Percentiles rank a stretch among this genome's conserved stretches.
phyloP scores from a whole-genome alignment of 2,797 vertebrate genomes.

The Sebastes matsubarae region DNA sequence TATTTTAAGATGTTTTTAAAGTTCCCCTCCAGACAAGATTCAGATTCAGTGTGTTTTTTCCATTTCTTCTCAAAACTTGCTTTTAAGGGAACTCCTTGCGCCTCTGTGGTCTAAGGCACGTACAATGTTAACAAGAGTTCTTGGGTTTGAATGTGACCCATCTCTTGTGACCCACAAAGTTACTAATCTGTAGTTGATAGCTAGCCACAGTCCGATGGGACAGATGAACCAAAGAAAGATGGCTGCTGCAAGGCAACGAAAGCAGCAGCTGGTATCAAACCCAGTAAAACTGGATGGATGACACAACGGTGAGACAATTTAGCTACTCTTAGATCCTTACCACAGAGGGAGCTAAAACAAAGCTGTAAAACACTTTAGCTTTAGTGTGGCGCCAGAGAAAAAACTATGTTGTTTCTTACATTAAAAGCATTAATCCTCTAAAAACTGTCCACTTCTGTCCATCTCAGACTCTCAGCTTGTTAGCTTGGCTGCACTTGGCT shows the following conservation, averaged over 20 bases:
- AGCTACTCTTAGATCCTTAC: background rate
- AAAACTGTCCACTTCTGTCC: background rate
- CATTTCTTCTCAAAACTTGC: background rate
- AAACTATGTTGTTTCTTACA: background rate
- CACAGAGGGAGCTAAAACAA: background rate
- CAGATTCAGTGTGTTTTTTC: background rate
- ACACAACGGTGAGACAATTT: background rate
- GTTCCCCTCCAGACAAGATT: no score
- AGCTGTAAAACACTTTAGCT: background rate
- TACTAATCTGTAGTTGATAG: background rate
- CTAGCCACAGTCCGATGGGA: background rate
- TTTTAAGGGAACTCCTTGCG: background rate
- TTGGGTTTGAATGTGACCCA: background rate
- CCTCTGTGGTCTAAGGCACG: background rate
- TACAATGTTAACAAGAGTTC: background rate
- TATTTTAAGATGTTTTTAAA: no score
- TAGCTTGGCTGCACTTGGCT: no score
- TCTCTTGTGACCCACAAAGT: background rate
- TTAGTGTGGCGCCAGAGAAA: background rate
- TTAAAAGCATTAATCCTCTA: background rate
- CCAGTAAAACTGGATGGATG: background rate
- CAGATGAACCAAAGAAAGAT: background rate
- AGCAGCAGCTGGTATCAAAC: conserved; percentile 4
- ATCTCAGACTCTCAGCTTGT: no score
- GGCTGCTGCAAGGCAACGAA: background rate